Conservation (phyloP, 2,113 vertebrate species). For the Podarcis muralis region DNA sequence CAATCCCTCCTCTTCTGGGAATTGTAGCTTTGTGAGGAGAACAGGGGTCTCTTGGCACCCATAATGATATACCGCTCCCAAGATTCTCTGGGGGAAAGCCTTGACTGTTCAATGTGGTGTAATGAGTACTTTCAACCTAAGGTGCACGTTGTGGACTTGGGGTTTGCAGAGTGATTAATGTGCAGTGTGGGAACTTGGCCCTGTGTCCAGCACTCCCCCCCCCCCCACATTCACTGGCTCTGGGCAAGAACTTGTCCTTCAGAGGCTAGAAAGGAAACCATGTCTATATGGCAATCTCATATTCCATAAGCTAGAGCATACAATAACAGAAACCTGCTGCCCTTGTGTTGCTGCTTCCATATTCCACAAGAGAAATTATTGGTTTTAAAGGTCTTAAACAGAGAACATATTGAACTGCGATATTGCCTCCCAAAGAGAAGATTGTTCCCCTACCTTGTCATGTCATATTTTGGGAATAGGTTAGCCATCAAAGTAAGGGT, state of each 20-base stretch:
- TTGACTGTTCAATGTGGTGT: too few relatives aligned
- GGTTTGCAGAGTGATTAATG: neutral
- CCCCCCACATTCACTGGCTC: neutral
- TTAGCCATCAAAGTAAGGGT: neutral
- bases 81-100: too few relatives aligned
- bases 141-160: neutral
- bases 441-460: neutral
- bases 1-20: too few relatives aligned
- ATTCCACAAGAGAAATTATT: neutral
- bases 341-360: neutral
- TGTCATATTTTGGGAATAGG: neutral
- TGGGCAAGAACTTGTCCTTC: neutral
- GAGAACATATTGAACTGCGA: neutral
- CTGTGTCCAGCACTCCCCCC: neutral
- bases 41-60: too few relatives aligned
- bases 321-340: neutral
- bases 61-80: too few relatives aligned
- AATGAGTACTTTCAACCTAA: too few relatives aligned
- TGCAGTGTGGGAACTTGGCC: neutral
- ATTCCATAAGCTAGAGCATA: neutral
- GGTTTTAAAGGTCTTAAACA: slow-evolving; percentile 23
- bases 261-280: neutral
- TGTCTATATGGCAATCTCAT: neutral
- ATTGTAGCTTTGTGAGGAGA: too few relatives aligned
- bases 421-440: slow-evolving; percentile 7